These are phyloP conservation scores for Rhorus exstirpatorius DNA, from an alignment of 2,888 invertebrate genomes.

Conservation along the genomic window DNA sequence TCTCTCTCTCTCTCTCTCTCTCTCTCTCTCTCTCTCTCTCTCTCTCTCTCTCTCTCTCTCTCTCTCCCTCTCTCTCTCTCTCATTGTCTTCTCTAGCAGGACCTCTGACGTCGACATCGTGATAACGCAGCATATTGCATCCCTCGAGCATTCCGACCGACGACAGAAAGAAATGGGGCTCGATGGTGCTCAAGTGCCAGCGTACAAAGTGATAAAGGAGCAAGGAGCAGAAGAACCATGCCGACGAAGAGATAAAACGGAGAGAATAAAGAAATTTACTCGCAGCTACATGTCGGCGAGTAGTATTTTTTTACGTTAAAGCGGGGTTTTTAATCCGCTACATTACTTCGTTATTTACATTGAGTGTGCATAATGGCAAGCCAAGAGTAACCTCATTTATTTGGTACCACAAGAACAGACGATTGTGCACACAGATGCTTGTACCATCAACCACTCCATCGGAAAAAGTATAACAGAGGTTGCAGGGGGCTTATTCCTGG, in stretches of 20 bases:
- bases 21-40: neutral
- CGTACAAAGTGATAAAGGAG: conserved; percentile 10
- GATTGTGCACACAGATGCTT: conserved; percentile 7
- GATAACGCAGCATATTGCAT: conserved; percentile 48
- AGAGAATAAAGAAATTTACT: neutral
- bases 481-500: neutral
- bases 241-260: conserved; percentile 7
- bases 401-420: neutral
- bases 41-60: neutral
- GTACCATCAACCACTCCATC: conserved; percentile 8
- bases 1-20: too few relatives aligned
- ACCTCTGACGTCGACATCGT: conserved; percentile 35
- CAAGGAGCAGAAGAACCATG: conserved; percentile 10
- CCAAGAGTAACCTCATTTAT: conserved; percentile 49
- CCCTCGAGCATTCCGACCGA: conserved; percentile 28
- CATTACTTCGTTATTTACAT: conserved; percentile 75
- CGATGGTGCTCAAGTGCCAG: conserved; percentile 10
- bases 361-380: conserved; percentile 68
- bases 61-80: neutral
- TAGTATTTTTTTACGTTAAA: conserved; percentile 66
- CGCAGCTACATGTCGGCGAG: conserved; percentile 37
- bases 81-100: neutral
- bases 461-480: conserved; percentile 9
- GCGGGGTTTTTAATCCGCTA: conserved; percentile 71
- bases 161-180: conserved; percentile 23